These are phyloP conservation scores for Steinernema feltiae DNA, from an alignment of 1,140 invertebrate species.

Conservation along the genomic window DNA sequence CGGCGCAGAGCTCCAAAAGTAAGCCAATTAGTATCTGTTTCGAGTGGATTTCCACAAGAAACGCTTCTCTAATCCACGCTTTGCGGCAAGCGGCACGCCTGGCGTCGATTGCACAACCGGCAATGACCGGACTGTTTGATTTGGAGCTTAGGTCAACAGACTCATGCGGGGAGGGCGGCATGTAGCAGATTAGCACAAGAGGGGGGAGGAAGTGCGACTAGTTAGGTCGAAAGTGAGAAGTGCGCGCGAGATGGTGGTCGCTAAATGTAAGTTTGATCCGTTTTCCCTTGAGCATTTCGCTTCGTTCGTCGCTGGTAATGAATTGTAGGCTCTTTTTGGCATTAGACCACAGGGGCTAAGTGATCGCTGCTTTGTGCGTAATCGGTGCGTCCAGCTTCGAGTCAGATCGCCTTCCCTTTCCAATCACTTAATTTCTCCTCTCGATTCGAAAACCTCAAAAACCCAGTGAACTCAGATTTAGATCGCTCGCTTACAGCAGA, in stretches of 20 bases:
- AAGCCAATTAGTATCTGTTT: conserved; percentile 11
- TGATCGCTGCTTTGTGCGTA: too few relatives aligned
- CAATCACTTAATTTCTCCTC: too few relatives aligned
- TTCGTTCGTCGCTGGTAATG: too few relatives aligned
- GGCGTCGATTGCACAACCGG: neutral
- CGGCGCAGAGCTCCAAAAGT: neutral
- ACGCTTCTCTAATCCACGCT: too few relatives aligned
- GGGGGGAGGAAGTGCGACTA: neutral
- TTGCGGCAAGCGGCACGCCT: neutral
- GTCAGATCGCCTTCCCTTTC: too few relatives aligned
- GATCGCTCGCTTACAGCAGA: conserved; percentile 37
- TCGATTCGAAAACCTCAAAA: neutral
- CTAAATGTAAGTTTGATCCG: neutral
- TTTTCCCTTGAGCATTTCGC: too few relatives aligned
- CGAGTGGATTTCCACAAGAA: conserved; percentile 1
- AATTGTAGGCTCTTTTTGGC: too few relatives aligned
- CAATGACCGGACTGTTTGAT: conserved; percentile 6
- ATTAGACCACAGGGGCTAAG: too few relatives aligned
- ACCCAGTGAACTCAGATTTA: neutral
- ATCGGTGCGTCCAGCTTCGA: too few relatives aligned
- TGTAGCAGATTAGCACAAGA: neutral
- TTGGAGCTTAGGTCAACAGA: conserved; percentile 3
- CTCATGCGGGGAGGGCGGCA: neutral
- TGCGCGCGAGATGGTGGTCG: neutral
- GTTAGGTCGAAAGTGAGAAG: neutral